These are phyloP conservation scores for Portunus trituberculatus DNA, from an alignment of 1,140 invertebrate species.

Conservation along the genomic window DNA sequence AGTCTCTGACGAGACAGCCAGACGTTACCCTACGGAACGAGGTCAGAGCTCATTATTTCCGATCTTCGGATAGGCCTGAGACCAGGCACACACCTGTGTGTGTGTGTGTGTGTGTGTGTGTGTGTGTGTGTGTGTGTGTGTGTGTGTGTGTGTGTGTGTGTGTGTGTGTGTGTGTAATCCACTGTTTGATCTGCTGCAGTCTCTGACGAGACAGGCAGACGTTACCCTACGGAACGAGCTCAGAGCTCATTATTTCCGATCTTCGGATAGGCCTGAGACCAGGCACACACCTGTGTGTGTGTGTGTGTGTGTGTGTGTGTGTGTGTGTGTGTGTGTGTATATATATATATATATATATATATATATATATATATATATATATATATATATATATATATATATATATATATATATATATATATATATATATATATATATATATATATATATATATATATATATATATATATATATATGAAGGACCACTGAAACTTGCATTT, in stretches of 20 bases:
- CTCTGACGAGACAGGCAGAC: too few species aligned
- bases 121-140: background rate
- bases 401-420: constrained; percentile 56
- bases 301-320: background rate
- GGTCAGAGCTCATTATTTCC: too few species aligned
- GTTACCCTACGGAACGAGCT: too few species aligned
- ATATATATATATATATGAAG: constrained; percentile 61
- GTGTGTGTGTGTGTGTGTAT: background rate
- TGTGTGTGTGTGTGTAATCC: too few species aligned
- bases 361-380: constrained; percentile 50
- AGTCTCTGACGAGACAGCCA: too few species aligned
- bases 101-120: background rate
- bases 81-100: too few species aligned
- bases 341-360: background rate
- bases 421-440: constrained; percentile 62
- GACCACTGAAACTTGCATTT: background rate
- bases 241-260: too few species aligned
- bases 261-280: too few species aligned
- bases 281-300: too few species aligned
- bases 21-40: too few species aligned
- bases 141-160: background rate
- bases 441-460: constrained; percentile 65
- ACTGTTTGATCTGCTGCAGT: too few species aligned
- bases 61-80: too few species aligned
- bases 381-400: constrained; percentile 55